Conservation (phyloP, 1,140 invertebrate genomes). For the Solen grandis region DNA sequence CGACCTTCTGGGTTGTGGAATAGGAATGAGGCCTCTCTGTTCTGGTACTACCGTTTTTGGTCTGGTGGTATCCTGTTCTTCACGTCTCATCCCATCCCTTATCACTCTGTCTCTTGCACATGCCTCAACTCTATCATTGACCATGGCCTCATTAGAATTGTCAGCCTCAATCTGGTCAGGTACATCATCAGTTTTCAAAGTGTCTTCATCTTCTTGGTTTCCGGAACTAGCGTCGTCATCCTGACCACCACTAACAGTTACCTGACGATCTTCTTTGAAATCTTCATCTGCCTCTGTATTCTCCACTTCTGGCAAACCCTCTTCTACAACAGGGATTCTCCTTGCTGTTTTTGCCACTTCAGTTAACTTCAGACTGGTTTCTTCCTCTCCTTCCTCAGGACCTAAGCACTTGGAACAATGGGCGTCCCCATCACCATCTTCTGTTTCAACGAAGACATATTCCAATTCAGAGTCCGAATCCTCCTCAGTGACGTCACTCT, state of each 20-base stretch:
- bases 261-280: neutral
- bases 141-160: no score
- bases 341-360: no score
- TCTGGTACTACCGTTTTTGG: neutral
- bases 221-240: neutral
- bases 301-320: no score
- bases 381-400: conserved; percentile 18
- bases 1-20: conserved; percentile 1
- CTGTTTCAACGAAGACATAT: neutral
- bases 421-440: neutral
- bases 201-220: neutral
- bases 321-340: no score
- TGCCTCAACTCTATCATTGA: no score
- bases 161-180: no score
- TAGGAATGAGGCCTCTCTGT: neutral
- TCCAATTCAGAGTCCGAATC: neutral
- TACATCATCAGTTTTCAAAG: neutral
- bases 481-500: conserved; percentile 20
- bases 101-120: neutral
- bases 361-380: neutral
- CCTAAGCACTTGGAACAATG: neutral
- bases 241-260: neutral
- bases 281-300: neutral
- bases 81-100: neutral
- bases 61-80: neutral